Base-by-base conservation (phyloP, 2,797 vertebrate species). In the Oreochromis mossambicus region DNA sequence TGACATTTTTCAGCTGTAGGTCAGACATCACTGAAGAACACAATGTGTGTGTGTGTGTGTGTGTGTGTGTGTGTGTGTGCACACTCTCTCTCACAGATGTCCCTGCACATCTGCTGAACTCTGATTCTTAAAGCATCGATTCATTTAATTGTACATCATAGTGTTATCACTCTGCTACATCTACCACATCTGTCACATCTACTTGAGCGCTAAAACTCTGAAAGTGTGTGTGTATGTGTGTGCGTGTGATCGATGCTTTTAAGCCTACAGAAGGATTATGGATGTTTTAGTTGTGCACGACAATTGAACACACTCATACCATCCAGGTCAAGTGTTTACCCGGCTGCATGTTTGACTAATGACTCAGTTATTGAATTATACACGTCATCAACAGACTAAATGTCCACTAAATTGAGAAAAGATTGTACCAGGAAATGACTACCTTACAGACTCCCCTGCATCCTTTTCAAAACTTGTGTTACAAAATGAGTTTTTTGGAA, bases 1-100 rank as follows among this genome's bases (percentile, higher is more conserved):
- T n/a, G 24, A 81, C 68, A 81, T 86, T 61, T 82, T 77, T 87
- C 34, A 88, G 78, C 79, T 80, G 19, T 58, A 50, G 70, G 87
- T 90, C 79, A 48, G 13, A 80, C 73, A 55, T 56, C 26, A 55
- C 3, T 68, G 54, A 83, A 56, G 34, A 80, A 46, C 58, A 43
- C 9, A 6, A 0, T 32, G 32, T 63, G 17, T n/a, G 48, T 19
- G 17, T 4, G 46, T 4, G 46, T 10, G 21, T 32, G 29, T 32
- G 29, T 32, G 29, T 32, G 29, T 32, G 51, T 54, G 52, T 13
- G 51, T 54, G 52, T 54, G n/a, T 52, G n/a, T 52, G 51, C 21
- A 82, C n/a, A 38, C 19, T 56, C n/a, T 41, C 29, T 81, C 68
- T 73, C 68, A 73, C 12, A 48, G 32, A 19, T 66, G 78, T 21